A percentile compares a stretch with the other conserved stretches of the same genome.
phyloP scores from a whole-genome alignment of 2,888 invertebrate species.

The Xanthia togata region DNA sequence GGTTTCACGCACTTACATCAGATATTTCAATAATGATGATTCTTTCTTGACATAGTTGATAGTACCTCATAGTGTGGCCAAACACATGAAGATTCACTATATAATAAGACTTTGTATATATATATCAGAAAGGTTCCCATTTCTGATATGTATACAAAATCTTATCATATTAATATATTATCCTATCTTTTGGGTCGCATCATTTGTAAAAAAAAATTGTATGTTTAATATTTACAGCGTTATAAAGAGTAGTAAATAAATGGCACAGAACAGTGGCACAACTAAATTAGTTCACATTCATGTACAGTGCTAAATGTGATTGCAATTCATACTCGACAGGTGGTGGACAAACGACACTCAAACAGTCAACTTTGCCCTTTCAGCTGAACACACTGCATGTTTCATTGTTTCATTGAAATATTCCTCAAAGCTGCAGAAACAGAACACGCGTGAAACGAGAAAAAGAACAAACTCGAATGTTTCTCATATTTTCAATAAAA shows the following conservation, averaged over 20 bases:
- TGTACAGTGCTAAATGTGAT: background rate
- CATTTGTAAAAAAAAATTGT: background rate
- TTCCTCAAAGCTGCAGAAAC: slow-evolving; percentile 17
- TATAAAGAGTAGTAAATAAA: background rate
- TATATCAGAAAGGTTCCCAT: background rate
- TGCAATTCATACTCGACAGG: slow-evolving; percentile 19
- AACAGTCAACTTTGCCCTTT: slow-evolving; percentile 11
- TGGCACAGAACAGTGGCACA: background rate
- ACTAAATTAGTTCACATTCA: slow-evolving; percentile 21
- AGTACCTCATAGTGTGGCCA: background rate
- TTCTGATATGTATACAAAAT: too few species aligned
- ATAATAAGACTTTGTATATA: too few species aligned
- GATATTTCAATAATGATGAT: background rate
- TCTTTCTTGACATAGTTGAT: background rate
- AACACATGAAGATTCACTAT: background rate
- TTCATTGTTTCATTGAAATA: slow-evolving; percentile 12
- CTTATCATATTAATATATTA: background rate
- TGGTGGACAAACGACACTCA: slow-evolving; percentile 2
- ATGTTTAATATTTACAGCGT: background rate
- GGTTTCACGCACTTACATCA: slow-evolving; percentile 11
- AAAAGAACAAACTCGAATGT: background rate
- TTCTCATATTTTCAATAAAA: slow-evolving; percentile 30
- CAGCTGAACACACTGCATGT: slow-evolving; percentile 5
- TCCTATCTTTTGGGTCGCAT: background rate
- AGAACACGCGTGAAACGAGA: background rate